A percentile compares a stretch with the other conserved stretches of the same genome.
Conservation (phyloP, 2,113 vertebrate species). For the Silurus glanis region DNA sequence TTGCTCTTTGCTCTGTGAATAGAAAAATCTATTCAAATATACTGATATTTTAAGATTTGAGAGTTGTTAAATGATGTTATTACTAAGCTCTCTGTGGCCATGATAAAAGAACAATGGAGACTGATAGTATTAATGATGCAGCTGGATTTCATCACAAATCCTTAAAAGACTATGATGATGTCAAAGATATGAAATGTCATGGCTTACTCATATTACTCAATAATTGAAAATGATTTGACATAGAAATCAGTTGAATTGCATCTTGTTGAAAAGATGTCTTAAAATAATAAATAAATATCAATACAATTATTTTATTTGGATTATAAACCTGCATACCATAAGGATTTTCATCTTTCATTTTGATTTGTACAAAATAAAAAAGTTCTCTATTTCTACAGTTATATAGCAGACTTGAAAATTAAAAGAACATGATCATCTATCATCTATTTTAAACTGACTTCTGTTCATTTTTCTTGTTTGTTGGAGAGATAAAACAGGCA, state of each 20-base stretch:
- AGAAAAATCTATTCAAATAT: not conserved
- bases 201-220: not conserved
- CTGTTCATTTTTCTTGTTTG: not conserved
- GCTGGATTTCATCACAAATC: not conserved
- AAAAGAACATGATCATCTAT: not conserved
- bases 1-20: not conserved
- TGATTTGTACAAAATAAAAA: not conserved
- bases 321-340: not conserved
- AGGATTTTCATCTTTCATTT: not conserved
- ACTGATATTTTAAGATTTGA: constrained; percentile 3
- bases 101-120: not conserved
- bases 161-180: not conserved
- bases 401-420: not conserved
- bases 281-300: not conserved
- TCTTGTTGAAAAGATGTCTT: not conserved
- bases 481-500: not conserved
- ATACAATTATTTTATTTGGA: not conserved
- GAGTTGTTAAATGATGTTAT: constrained; percentile 7
- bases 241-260: not conserved
- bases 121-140: not conserved
- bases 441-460: not conserved
- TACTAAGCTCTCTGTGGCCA: not conserved
- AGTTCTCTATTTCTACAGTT: too few species aligned
- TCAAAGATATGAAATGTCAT: not conserved
- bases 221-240: not conserved